Percentiles rank a stretch among this genome's conserved stretches.
Conservation (phyloP, 1,140 invertebrate species). For the Helicorthomorpha holstii region DNA sequence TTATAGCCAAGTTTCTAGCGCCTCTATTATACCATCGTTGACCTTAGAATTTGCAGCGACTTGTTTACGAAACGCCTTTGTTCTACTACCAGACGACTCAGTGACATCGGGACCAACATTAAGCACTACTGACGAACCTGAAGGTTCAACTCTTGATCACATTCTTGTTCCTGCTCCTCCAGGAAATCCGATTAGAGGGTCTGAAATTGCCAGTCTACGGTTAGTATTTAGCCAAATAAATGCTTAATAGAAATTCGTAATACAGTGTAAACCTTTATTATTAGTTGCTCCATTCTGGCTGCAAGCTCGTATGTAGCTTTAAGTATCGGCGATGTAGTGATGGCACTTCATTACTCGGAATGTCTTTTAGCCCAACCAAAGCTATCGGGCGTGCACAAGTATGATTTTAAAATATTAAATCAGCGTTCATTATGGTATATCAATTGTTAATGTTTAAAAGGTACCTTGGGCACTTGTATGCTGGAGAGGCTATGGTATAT, state of each 20-base stretch:
- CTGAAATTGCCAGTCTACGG: constrained; percentile 9
- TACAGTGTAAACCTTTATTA: neutral
- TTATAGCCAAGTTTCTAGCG: constrained; percentile 9
- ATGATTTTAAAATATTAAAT: constrained; percentile 8
- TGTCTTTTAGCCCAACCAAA: constrained; percentile 43
- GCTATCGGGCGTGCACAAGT: constrained; percentile 45
- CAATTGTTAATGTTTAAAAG: constrained; percentile 28
- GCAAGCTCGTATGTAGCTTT: constrained; percentile 66
- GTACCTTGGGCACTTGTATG: constrained; percentile 70
- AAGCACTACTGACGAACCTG: too few relatives aligned
- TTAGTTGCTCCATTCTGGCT: constrained; percentile 49
- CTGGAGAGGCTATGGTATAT: constrained; percentile 70
- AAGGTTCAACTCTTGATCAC: too few relatives aligned
- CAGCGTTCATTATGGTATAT: neutral
- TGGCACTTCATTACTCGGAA: constrained; percentile 60
- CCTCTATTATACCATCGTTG: constrained; percentile 49
- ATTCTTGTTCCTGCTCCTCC: constrained; percentile 6
- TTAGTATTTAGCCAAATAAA: too few relatives aligned
- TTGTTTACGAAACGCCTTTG: constrained; percentile 68
- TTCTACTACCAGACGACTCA: constrained; percentile 27
- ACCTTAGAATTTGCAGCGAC: constrained; percentile 78
- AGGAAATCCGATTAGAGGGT: constrained; percentile 10
- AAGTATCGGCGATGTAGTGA: constrained; percentile 62
- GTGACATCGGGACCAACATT: too few relatives aligned
- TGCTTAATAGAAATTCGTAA: neutral